phyloP scores from a whole-genome alignment of 2,888 invertebrate genomes.

The Antheraea assamensis region DNA sequence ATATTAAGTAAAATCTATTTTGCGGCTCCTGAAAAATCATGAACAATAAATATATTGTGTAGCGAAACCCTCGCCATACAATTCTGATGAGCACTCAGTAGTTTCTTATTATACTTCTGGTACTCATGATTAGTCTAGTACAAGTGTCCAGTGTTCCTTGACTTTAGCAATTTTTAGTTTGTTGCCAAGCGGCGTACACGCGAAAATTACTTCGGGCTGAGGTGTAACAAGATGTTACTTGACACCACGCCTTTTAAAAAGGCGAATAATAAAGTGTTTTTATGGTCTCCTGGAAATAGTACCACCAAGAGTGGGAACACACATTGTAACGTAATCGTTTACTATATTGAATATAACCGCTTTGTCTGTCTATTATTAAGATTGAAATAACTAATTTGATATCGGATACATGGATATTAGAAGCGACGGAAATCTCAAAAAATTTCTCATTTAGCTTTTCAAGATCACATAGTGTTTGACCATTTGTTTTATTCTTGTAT shows the following conservation, averaged over 20 bases:
- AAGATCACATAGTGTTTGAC: too few relatives aligned
- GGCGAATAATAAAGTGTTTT: neutral
- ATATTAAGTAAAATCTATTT: too few relatives aligned
- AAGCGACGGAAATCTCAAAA: too few relatives aligned
- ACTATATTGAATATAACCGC: neutral
- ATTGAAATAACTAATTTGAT: too few relatives aligned
- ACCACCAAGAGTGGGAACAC: neutral
- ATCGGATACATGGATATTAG: too few relatives aligned
- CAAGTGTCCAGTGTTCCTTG: neutral
- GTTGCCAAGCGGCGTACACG: neutral
- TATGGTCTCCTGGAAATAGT: constrained; percentile 6
- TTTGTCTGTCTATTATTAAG: neutral
- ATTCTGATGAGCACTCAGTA: too few relatives aligned
- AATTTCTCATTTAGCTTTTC: too few relatives aligned
- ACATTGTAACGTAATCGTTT: neutral
- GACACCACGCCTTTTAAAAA: neutral
- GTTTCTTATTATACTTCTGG: neutral
- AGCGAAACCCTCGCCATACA: too few relatives aligned
- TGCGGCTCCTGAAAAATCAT: too few relatives aligned
- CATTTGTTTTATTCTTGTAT: too few relatives aligned
- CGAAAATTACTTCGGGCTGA: neutral
- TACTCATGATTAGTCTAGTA: neutral
- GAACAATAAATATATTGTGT: too few relatives aligned
- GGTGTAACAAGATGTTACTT: neutral
- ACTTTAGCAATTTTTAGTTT: neutral